Conservation (phyloP, 1,140 invertebrate species). For the Lanistes nyassanus region DNA sequence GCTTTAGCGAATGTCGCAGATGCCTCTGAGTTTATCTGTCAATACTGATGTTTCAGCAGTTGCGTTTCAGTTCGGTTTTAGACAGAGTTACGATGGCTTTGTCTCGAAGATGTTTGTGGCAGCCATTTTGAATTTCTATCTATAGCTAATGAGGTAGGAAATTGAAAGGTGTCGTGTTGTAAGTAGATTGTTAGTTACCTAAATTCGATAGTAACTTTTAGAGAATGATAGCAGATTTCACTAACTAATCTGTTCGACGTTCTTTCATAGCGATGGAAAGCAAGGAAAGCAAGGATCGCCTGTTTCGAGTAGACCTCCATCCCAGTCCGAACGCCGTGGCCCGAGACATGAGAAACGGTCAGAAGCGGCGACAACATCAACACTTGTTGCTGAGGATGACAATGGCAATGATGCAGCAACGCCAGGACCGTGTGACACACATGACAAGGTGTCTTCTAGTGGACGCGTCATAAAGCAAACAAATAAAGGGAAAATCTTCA, state of each 20-base stretch:
- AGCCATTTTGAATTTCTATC: constrained; percentile 50
- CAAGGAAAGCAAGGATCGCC: no score
- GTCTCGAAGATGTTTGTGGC: constrained; percentile 23
- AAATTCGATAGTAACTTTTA: no score
- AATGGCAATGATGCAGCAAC: constrained; percentile 12
- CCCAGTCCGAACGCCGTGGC: neutral
- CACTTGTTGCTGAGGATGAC: neutral
- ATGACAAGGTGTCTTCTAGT: constrained; percentile 10
- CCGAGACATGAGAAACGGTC: constrained; percentile 7
- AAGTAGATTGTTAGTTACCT: no score
- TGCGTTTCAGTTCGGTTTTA: no score
- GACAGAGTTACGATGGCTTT: neutral
- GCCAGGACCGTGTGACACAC: neutral
- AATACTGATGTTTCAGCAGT: neutral
- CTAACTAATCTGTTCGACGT: no score
- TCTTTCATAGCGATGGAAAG: no score
- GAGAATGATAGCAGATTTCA: no score
- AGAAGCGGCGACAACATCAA: neutral
- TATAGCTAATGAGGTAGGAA: constrained; percentile 15
- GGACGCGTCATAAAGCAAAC: constrained; percentile 24
- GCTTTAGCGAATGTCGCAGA: neutral
- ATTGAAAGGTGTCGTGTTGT: neutral
- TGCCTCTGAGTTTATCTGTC: neutral
- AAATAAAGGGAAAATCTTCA: constrained; percentile 19
- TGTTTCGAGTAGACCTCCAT: no score